Base-by-base conservation (phyloP, 2,888 invertebrate genomes). In the Drosophila falleni region DNA sequence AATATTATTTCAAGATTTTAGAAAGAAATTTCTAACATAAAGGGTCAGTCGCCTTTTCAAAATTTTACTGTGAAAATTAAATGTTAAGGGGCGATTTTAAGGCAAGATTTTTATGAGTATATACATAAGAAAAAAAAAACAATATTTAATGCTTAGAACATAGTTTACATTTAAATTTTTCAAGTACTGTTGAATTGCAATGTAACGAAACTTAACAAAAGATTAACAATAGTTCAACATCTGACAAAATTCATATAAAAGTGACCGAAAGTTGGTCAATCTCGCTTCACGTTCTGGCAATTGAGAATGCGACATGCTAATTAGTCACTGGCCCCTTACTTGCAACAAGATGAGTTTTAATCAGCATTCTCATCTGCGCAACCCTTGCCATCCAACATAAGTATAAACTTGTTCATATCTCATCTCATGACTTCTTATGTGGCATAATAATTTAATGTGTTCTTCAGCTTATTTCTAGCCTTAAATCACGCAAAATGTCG, bases 251-350 rank as follows among this genome's bases (percentile, higher is more conserved):
- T 78, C 64, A 61, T 58, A 68, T 50, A 16, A 60, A 65, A 65
- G 54, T 59, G 73, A 77, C 70, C 78, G 11, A 59, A 69, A 70
- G 59, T 69, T 66, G 64, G 63, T 61, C 77, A 78, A 75, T 87
- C 75, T 81, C 69, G 76, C 68, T 72, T 85, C 82, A 82, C 82
- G 88, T 87, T 72, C 79, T 66, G 63, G 79, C 88, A 87, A 88
- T 83, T 85, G 88, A 76, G 82, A 88, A 73, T 83, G 86, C 78
- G 82, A 72, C 88, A 83, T 85, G 82, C 82, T 83, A 88, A 83
- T 83, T 88, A 85, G 82, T 71, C 67, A 60, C 66, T 54, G 56
- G 42, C 46, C 58, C 81, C 9, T 31, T 29, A 31, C 31, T 65
- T 50, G 23, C 39, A 47, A 54, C 59, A 23, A 46, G 37, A n/a